A percentile compares a stretch with the other conserved stretches of the same genome.
Evolutionary conservation across 1,140 invertebrate genomes (phyloP).

Genomic region (Ylistrum balloti): DNA sequence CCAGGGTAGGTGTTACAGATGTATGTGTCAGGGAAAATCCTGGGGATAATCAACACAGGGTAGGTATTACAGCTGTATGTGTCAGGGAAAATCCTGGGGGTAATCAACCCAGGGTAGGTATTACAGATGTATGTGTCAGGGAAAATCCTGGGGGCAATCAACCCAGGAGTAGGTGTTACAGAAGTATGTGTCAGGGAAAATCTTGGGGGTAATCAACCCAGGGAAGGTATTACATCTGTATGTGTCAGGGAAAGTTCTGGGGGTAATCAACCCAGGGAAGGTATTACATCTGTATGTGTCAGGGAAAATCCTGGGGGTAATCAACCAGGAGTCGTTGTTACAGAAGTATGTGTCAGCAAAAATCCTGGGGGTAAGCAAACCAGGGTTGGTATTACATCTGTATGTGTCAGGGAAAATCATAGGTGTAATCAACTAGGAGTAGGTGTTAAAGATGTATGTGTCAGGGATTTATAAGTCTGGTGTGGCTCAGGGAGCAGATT

Average conservation of each 20-base stretch:
- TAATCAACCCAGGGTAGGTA: slow-evolving; percentile 62
- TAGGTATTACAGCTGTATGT: slow-evolving; percentile 50
- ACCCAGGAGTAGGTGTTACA: too few species aligned
- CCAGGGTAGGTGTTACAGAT: slow-evolving; percentile 63
- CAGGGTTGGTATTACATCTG: slow-evolving; percentile 58
- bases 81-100: background rate
- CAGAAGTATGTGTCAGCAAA: background rate
- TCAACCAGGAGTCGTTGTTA: background rate
- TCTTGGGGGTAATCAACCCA: too few species aligned
- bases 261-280: too few species aligned
- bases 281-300: too few species aligned
- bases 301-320: background rate
- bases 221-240: too few species aligned
- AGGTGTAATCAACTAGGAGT: too few species aligned
- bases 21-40: background rate
- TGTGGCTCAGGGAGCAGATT: slow-evolving; percentile 99
- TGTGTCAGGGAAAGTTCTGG: too few species aligned
- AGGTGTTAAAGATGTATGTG: too few species aligned
- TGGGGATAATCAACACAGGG: slow-evolving; percentile 53
- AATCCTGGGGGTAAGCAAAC: too few species aligned
- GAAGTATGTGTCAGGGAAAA: too few species aligned
- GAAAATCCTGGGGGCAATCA: too few species aligned
- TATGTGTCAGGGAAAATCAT: too few species aligned
- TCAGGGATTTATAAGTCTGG: slow-evolving; percentile 91
- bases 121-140: background rate